Evolutionary conservation across 2,113 vertebrate species (phyloP).

Genomic region (Barbus barbus): DNA sequence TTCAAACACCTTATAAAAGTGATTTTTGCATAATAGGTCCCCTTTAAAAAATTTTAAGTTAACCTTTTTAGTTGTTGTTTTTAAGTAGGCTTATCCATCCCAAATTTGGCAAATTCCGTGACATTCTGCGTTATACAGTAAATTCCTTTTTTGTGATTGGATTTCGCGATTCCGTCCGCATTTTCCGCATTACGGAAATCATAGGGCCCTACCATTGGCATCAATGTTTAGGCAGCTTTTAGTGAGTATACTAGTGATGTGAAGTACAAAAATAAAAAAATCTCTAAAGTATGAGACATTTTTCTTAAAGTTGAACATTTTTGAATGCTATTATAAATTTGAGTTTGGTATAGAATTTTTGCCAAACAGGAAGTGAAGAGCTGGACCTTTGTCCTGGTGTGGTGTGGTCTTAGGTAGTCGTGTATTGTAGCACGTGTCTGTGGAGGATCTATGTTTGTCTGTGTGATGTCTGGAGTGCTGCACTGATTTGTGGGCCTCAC

Average conservation of each 20-base stretch:
- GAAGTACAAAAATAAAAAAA: background rate
- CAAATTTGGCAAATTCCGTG: no score
- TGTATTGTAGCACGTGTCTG: constrained; percentile 24
- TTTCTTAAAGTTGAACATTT: background rate
- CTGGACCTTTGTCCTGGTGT: constrained; percentile 12
- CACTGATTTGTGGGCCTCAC: constrained; percentile 53
- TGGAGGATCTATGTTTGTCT: constrained; percentile 38
- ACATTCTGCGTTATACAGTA: no score
- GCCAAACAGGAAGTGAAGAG: constrained; percentile 55
- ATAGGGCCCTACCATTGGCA: background rate
- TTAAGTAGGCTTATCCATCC: no score
- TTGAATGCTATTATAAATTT: background rate
- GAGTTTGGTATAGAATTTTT: background rate
- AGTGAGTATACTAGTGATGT: background rate
- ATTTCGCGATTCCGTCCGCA: no score
- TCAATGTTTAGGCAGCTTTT: background rate
- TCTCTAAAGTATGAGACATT: background rate
- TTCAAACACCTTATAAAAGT: no score
- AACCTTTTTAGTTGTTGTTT: no score
- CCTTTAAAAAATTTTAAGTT: no score
- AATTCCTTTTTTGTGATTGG: no score
- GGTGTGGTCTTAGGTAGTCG: background rate
- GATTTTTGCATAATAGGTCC: no score
- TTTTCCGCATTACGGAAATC: no score
- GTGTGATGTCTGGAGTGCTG: background rate